phyloP scores from a whole-genome alignment of 2,888 invertebrate species.

The Sinotaia quadrata region DNA sequence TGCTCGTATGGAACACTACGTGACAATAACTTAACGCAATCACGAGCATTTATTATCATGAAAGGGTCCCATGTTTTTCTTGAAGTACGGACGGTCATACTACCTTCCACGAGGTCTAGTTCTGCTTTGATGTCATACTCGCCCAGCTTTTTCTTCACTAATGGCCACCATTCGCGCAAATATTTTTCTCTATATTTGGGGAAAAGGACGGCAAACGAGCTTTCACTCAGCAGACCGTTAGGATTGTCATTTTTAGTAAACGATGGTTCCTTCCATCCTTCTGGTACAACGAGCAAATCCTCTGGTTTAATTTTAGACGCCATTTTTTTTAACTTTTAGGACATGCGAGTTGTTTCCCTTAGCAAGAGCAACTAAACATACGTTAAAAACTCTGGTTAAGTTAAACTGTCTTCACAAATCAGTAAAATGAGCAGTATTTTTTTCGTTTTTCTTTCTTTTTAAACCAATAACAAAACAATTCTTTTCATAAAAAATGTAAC shows the following conservation, averaged over 20 bases:
- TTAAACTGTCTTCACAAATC: neutral
- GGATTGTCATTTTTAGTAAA: conserved; percentile 93
- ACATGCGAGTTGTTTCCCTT: neutral
- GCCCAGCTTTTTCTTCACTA: conserved; percentile 87
- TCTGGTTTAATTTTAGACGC: conserved; percentile 41
- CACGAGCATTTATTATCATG: conserved; percentile 95
- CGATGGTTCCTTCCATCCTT: conserved; percentile 76
- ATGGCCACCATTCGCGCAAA: conserved; percentile 93
- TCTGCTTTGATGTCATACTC: conserved; percentile 87
- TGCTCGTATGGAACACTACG: conserved; percentile 98
- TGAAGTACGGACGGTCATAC: conserved; percentile 94
- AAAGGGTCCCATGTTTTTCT: conserved; percentile 98
- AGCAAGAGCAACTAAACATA: neutral
- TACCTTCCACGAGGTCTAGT: conserved; percentile 92
- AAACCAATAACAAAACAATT: too few species aligned
- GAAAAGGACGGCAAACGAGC: conserved; percentile 96
- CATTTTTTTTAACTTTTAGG: conserved; percentile 29
- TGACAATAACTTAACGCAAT: conserved; percentile 93
- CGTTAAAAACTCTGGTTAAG: neutral
- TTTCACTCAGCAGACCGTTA: conserved; percentile 87
- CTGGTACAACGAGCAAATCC: conserved; percentile 70
- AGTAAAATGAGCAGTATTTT: neutral
- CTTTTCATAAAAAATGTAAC: too few species aligned
- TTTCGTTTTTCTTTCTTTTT: neutral
- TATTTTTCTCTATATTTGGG: conserved; percentile 98